These are phyloP conservation scores for Rhagophthalmus giganteus DNA, from an alignment of 2,888 invertebrate species.

Conservation along the genomic window DNA sequence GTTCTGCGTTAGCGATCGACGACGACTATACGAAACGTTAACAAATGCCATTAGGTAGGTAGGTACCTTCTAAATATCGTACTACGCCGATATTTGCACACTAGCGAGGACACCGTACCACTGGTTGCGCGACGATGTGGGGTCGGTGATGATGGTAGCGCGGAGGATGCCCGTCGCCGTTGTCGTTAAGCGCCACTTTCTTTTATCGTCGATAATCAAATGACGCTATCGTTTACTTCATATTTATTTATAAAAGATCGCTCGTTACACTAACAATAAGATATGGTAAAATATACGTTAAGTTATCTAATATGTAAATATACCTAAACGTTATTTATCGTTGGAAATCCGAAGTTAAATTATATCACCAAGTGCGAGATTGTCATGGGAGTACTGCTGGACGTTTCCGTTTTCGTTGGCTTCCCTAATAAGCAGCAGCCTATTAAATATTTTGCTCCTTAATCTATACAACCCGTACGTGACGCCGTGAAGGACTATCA, in stretches of 20 bases:
- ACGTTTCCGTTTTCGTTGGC: constrained; percentile 10
- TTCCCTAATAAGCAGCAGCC: constrained; percentile 11
- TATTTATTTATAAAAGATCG: no score
- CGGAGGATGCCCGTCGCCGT: constrained; percentile 15
- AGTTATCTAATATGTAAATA: no score
- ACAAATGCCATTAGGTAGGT: no score
- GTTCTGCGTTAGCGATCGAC: constrained; percentile 2
- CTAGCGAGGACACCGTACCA: constrained; percentile 11
- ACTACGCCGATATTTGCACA: constrained; percentile 16
- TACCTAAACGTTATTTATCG: no score
- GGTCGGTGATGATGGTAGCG: constrained; percentile 13
- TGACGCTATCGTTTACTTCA: no score
- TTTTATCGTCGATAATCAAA: constrained; percentile 9
- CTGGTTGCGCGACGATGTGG: constrained; percentile 8
- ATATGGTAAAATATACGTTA: no score
- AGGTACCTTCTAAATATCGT: no score
- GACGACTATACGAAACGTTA: no score
- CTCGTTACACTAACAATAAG: no score
- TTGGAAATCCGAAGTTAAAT: no score
- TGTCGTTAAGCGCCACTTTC: constrained; percentile 8
- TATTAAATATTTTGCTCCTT: constrained; percentile 36
- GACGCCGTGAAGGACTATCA: constrained; percentile 64
- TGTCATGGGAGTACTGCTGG: no score
- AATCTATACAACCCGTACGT: constrained; percentile 60
- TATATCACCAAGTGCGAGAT: no score